Percentiles rank a stretch among this genome's conserved stretches.
Evolutionary conservation across 2,113 vertebrate species (phyloP).

Genomic region (Damaliscus lunatus): DNA sequence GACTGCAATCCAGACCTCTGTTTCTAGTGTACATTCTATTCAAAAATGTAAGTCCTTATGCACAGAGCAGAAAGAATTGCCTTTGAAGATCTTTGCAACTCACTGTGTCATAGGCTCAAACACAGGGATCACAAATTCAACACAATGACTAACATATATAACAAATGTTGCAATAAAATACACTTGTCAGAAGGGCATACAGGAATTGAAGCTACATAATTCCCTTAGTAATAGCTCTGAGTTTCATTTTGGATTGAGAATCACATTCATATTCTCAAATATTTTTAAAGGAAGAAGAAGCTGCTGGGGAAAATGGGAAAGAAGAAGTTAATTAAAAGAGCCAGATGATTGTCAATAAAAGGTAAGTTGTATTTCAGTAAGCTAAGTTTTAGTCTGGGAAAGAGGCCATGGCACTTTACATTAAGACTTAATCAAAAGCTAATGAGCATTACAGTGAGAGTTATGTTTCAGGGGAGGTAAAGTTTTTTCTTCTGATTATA

Average conservation of each 20-base stretch:
- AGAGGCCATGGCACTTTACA: neutral
- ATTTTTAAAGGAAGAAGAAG: neutral
- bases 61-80: conserved; percentile 67
- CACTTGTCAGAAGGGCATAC: neutral
- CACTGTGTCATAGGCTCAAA: conserved; percentile 70
- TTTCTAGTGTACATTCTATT: conserved; percentile 75
- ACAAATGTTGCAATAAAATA: conserved; percentile 24
- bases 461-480: neutral
- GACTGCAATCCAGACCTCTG: conserved; percentile 76
- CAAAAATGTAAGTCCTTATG: conserved; percentile 73
- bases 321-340: neutral
- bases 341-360: neutral
- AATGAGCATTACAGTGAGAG: neutral
- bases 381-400: neutral
- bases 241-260: neutral
- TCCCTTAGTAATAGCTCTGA: neutral
- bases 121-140: conserved; percentile 61
- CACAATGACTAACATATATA: neutral
- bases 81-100: conserved; percentile 72
- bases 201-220: neutral
- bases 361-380: neutral
- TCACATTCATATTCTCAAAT: neutral
- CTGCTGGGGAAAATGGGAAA: neutral
- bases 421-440: neutral
- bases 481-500: neutral